Base-by-base conservation (phyloP, 1,140 invertebrate species). In the Thaumetopoea pityocampa region DNA sequence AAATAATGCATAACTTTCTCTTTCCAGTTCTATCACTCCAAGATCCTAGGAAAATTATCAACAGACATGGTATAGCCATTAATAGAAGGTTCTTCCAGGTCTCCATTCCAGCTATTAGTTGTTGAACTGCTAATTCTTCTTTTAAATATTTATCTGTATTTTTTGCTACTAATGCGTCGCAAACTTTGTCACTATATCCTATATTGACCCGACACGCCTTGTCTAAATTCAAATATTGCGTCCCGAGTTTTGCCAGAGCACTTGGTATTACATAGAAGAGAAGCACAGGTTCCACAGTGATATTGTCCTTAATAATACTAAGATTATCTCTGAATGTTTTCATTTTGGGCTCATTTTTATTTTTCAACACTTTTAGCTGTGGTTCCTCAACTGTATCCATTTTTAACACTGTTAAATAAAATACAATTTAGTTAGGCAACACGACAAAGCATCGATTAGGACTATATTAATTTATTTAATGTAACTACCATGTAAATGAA, bases 1-100 rank as follows among this genome's bases (percentile, higher is more conserved):
- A 67, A 0, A 95, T 68, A 72, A 96, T 92, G 53, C 93, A 94
- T 1, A 93, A 89, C 68, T 95, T 95, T 26, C 93, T 87, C 10
- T 89, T 89, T 1, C 87, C 90, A 61, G 86, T 67, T 5, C 88
- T 83, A 63, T 93, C 92, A 51, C 91, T 92, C 87, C 87, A 86
- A 12, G 87, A 84, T 47, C 90, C 87, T 29, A 90, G 40, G 70
- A 89, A 85, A 19, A 89, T 37, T n/a, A 88, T 80, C 10, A 89
- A 56, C 7, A 87, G 32, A 3, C 85, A 70, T 5, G 87, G 86
- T 6, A 88, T 54, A 3, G 85, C 58, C 18, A 85, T 87, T 35
- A 86, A 67, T 5, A 88, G 41, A 0, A 84, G 55, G 28, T 78
- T 86, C 51, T 86, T 89, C 78, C 85, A 87, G 7, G 78, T 79